Conservation (phyloP, 2,888 invertebrate species). For the Amblyjoppa fuscipennis region DNA sequence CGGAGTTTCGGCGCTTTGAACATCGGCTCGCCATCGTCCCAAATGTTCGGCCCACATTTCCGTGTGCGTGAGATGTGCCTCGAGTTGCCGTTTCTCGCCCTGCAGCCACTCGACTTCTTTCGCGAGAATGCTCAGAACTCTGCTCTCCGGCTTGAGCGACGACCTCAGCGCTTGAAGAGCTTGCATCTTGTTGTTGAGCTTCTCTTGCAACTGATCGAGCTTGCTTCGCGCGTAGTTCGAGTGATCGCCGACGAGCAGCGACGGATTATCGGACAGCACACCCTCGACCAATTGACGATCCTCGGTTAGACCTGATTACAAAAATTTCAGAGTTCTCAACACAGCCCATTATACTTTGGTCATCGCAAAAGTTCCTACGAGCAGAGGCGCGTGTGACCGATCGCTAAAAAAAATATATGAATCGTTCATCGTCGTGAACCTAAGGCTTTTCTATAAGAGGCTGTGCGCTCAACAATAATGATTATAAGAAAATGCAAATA, state of each 20-base stretch:
- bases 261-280: conserved; percentile 78
- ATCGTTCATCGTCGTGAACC: conserved; percentile 38
- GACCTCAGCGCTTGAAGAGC: conserved; percentile 93
- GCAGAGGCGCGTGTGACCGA: background rate
- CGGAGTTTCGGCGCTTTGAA: conserved; percentile 92
- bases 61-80: conserved; percentile 94
- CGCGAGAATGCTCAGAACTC: conserved; percentile 92
- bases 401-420: conserved; percentile 18
- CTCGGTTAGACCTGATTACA: conserved; percentile 76
- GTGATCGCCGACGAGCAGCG: conserved; percentile 91
- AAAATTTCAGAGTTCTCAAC: background rate
- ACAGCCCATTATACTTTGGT: background rate
- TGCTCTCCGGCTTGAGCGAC: conserved; percentile 94
- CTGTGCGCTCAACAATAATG: conserved; percentile 34
- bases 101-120: conserved; percentile 94
- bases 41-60: conserved; percentile 96
- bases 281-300: conserved; percentile 79
- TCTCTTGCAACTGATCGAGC: conserved; percentile 93
- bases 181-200: conserved; percentile 93
- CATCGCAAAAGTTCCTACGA: conserved; percentile 10
- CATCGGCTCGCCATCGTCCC: conserved; percentile 94
- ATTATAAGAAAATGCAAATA: background rate
- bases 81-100: conserved; percentile 92
- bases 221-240: conserved; percentile 93
- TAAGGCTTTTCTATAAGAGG: conserved; percentile 42